Base-by-base conservation (phyloP, 2,113 vertebrate species). In the Malurus elegans region DNA sequence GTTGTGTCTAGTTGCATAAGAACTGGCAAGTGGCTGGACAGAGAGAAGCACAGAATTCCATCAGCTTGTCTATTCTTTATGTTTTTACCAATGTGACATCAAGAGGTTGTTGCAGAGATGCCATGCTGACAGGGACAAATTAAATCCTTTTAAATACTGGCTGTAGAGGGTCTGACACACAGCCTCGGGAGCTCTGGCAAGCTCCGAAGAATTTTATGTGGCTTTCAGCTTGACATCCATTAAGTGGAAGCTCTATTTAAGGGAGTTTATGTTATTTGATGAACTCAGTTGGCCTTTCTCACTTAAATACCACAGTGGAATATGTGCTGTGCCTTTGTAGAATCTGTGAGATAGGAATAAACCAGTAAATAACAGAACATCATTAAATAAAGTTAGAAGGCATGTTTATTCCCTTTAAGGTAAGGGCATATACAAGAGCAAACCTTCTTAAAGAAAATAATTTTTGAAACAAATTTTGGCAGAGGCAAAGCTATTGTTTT, bases 251-350 rank as follows among this genome's bases (percentile, higher is more conserved):
- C 15, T 45, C 57, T 83, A 0, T 81, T 85, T 88, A 51, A 78
- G 56, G 65, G 53, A 85, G 34, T 64, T 86, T 74, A 34, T 53
- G 40, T 83, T 86, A 69, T 80, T 58, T 72, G 80, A 19, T 90
- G 65, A 74, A 90, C 79, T 93, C 71, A 90, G 3, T 26, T 94
- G 64, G 40, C 47, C 45, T 90, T 95, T 94, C 72, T 92, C 75
- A 60, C 75, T 88, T 58, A 86, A 66, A 24, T 78, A 54, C 18
- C 14, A 44, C 64, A 48, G 26, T 24, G 42, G 20, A 62, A 16
- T 84, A 36, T 82, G 86, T 86, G n/a, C 50, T 92, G 32, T 83
- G 36, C 29, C 45, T 92, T 85, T 93, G 31, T 42, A 80, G 50
- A 61, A n/a, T 58, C 29, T 65, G 31, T 67, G 32, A 57, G 42